These are phyloP conservation scores for Chromis chromis DNA, from an alignment of 2,797 vertebrate genomes.

Conservation along the genomic window DNA sequence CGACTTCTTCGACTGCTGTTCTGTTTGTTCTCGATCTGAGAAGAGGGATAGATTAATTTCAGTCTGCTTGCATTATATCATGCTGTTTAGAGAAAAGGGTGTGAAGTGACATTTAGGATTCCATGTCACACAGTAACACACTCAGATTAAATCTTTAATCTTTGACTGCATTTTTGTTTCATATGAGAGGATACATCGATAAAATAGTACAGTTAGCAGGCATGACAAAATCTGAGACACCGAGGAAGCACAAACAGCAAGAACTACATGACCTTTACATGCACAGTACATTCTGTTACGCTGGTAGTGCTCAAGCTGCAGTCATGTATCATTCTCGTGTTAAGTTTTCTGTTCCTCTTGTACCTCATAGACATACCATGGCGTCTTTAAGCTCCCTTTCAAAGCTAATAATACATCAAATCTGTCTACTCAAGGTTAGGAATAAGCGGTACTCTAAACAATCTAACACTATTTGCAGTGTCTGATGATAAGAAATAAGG, in stretches of 20 bases:
- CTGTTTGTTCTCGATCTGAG: constrained; percentile 74
- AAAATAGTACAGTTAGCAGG: background rate
- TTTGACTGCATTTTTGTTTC: background rate
- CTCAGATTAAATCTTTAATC: constrained; percentile 2
- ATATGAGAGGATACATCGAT: background rate
- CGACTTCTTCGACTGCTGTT: constrained; percentile 64
- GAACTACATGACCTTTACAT: constrained; percentile 33
- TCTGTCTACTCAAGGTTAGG: background rate
- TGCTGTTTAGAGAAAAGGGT: constrained; percentile 19
- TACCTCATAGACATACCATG: background rate
- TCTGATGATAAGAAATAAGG: background rate
- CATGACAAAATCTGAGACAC: constrained; percentile 15
- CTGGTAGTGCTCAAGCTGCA: constrained; percentile 33
- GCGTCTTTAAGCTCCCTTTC: background rate
- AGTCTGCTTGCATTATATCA: constrained; percentile 19
- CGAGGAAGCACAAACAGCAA: constrained; percentile 14
- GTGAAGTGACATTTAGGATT: constrained; percentile 22
- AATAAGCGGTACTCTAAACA: background rate
- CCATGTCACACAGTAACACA: background rate
- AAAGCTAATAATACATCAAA: constrained; percentile 15
- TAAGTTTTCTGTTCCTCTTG: constrained; percentile 33
- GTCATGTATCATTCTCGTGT: constrained; percentile 58
- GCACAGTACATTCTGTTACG: constrained; percentile 46
- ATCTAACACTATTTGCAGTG: background rate
- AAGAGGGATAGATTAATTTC: constrained; percentile 52